phyloP scores from a whole-genome alignment of 2,113 vertebrate genomes.

The Acrocephalus arundinaceus region DNA sequence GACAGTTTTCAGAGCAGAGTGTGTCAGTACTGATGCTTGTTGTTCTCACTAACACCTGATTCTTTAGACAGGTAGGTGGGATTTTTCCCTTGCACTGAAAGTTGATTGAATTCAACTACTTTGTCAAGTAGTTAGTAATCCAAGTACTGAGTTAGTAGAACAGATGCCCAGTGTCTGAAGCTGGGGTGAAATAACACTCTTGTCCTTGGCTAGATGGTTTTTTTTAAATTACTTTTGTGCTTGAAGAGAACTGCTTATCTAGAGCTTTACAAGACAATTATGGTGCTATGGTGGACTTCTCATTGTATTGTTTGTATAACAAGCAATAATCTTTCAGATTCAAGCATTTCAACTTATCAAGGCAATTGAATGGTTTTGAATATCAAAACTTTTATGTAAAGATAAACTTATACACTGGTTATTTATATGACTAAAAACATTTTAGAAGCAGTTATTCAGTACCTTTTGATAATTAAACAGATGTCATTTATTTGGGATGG shows the following conservation, averaged over 20 bases:
- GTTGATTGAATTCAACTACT: not conserved
- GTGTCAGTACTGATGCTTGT: not conserved
- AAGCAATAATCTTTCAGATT: not conserved
- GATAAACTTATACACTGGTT: not conserved
- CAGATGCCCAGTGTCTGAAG: not conserved
- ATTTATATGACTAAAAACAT: not conserved
- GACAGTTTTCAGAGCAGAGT: not conserved
- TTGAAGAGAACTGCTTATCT: not conserved
- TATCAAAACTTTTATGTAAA: not conserved
- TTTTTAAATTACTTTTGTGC: not conserved
- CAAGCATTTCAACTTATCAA: not conserved
- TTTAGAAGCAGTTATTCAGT: not conserved
- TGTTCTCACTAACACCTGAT: not conserved
- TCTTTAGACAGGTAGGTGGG: not conserved
- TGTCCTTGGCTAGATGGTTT: not conserved
- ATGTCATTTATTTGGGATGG: not conserved
- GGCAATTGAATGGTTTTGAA: not conserved
- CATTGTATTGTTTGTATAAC: not conserved
- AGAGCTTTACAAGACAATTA: not conserved
- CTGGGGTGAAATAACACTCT: not conserved
- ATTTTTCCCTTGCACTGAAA: not conserved
- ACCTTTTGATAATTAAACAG: not conserved
- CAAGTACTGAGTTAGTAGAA: not conserved
- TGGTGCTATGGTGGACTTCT: not conserved
- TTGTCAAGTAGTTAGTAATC: not conserved